Base-by-base conservation (phyloP, 2,888 invertebrate genomes). In the Troilus luridus region DNA sequence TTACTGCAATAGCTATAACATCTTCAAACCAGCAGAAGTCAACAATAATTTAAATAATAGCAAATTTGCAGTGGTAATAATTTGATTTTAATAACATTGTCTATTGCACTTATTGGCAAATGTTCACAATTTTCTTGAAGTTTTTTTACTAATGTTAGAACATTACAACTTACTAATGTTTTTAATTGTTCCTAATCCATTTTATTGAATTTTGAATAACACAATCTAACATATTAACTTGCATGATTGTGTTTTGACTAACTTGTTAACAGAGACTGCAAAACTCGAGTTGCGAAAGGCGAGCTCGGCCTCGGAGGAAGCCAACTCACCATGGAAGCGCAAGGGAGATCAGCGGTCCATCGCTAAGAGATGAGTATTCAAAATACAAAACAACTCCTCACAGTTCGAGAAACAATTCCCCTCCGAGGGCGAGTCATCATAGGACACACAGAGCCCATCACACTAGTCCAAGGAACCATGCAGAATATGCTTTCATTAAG, bases 401-500 rank as follows among this genome's bases (percentile, higher is more conserved):
- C 54, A 90, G 59, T 59, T 94, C 94, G 92, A 93, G 94, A 60
- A 95, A 95, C 93, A 94, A 94, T 77, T 95, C 95, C 93, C 90
- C 92, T 91, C 92, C 85, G 41, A 89, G 88, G 88, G 77, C 72
- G 88, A 92, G 88, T 89, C 62, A 64, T 90, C 90, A 85, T 62
- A 92, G 90, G 85, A 91, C 90, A 85, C 92, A 91, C 88, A 92
- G 91, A 58, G 91, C 91, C 21, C 92, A 90, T 62, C 92, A 81
- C 91, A 92, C 91, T 60, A 92, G 91, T 89, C 93, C 91, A 60
- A 92, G 92, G 91, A 94, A 94, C 92, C 94, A 94, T 94, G 95
- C 96, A 93, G 96, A 96, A 94, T 96, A 96, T 94, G 95, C 96
- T 91, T 96, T 96, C 93, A 94, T 96, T 93, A 96, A 95, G 94